These are phyloP conservation scores for Pterobdella sp. DNA, from an alignment of 2,888 invertebrate genomes.

Conservation along the genomic window DNA sequence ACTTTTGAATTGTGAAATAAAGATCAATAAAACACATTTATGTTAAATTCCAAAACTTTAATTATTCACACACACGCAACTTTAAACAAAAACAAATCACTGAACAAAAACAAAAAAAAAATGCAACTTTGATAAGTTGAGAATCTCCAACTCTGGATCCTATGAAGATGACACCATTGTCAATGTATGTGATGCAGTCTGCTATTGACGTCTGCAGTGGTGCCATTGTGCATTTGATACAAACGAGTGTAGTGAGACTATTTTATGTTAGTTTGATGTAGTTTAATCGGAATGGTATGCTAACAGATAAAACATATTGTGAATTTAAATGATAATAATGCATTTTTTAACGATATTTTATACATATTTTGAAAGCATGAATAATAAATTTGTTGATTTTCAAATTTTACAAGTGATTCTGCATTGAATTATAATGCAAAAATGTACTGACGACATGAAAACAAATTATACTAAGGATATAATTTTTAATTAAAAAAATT, in stretches of 20 bases:
- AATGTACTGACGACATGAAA: not conserved
- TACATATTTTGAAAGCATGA: not conserved
- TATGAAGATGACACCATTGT: constrained; percentile 88
- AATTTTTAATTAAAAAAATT: not conserved
- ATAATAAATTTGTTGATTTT: no score
- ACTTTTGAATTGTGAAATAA: no score
- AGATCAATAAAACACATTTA: not conserved
- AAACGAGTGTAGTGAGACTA: not conserved
- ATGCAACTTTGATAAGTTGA: constrained; percentile 67
- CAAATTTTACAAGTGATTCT: not conserved
- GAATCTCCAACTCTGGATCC: constrained; percentile 94
- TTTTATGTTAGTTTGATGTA: not conserved
- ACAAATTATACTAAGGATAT: not conserved
- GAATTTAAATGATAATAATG: not conserved
- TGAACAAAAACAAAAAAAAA: no score
- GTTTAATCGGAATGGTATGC: not conserved
- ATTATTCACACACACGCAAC: no score
- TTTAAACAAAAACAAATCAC: no score
- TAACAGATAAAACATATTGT: not conserved
- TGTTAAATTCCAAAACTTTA: no score
- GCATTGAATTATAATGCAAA: not conserved
- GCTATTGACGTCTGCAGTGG: constrained; percentile 63
- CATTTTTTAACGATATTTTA: not conserved
- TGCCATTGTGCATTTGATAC: no score
- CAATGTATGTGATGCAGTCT: constrained; percentile 92